Evolutionary conservation across 2,113 vertebrate species (phyloP).

Genomic region (Spermophilus dauricus): DNA sequence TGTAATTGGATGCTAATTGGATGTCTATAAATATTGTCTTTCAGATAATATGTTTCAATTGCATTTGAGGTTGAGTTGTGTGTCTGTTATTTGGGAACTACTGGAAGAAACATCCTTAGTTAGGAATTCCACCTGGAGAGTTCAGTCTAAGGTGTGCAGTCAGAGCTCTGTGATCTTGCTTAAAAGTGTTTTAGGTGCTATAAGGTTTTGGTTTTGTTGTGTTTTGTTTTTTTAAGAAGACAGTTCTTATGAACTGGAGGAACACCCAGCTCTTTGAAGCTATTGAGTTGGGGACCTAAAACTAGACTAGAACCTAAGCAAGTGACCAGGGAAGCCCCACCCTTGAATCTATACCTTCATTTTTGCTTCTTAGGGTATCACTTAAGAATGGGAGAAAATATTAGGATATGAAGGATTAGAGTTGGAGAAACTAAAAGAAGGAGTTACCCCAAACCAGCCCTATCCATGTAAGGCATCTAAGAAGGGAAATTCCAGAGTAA

Average conservation of each 20-base stretch:
- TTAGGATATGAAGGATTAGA: background rate
- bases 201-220: background rate
- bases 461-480: background rate
- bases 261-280: background rate
- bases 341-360: background rate
- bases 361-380: background rate
- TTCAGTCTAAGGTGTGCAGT: background rate
- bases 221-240: background rate
- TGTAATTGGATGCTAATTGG: background rate
- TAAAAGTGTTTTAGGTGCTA: rapidly evolving
- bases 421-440: background rate
- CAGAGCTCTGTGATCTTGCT: background rate
- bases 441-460: background rate
- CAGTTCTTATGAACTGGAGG: background rate
- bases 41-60: background rate
- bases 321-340: background rate
- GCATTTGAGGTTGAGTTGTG: background rate
- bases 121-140: background rate
- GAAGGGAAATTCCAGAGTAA: slow-evolving; percentile 46
- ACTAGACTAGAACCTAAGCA: background rate
- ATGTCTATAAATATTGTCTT: slow-evolving; percentile 19
- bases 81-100: background rate
- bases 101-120: background rate
- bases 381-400: background rate
- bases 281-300: background rate